phyloP scores from a whole-genome alignment of 2,888 invertebrate genomes.

The Ypsolopha scabrella region DNA sequence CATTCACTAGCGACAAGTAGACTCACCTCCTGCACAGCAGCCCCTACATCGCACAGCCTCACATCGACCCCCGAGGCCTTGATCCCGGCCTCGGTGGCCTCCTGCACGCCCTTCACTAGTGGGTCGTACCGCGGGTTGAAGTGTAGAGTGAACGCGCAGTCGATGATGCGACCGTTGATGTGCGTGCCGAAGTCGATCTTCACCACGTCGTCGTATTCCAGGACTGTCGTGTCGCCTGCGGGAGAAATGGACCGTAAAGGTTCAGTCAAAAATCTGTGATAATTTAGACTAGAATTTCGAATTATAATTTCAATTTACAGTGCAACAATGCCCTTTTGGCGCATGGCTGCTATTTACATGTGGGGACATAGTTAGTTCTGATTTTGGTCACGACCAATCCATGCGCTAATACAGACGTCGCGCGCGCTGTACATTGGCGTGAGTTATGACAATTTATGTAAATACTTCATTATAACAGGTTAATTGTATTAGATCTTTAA shows the following conservation, averaged over 20 bases:
- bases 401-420: too few species aligned
- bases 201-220: slow-evolving; percentile 96
- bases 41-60: slow-evolving; percentile 95
- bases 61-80: slow-evolving; percentile 96
- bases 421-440: too few species aligned
- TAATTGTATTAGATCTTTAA: too few species aligned
- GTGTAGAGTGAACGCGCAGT: slow-evolving; percentile 97
- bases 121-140: slow-evolving; percentile 98
- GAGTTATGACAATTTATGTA: too few species aligned
- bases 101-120: slow-evolving; percentile 93
- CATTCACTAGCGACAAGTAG: background rate
- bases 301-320: too few species aligned
- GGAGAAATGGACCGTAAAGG: slow-evolving; percentile 2
- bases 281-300: background rate
- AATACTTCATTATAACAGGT: too few species aligned
- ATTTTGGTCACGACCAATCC: too few species aligned
- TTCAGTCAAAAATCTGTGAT: background rate
- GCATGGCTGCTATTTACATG: too few species aligned
- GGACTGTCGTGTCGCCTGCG: slow-evolving; percentile 88
- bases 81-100: slow-evolving; percentile 99
- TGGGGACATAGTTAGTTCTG: too few species aligned
- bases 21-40: slow-evolving; percentile 89
- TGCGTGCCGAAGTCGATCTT: slow-evolving; percentile 99
- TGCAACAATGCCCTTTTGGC: too few species aligned
- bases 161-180: slow-evolving; percentile 97